These are phyloP conservation scores for Hyposoter didymator DNA, from an alignment of 2,888 invertebrate species.

Conservation along the genomic window DNA sequence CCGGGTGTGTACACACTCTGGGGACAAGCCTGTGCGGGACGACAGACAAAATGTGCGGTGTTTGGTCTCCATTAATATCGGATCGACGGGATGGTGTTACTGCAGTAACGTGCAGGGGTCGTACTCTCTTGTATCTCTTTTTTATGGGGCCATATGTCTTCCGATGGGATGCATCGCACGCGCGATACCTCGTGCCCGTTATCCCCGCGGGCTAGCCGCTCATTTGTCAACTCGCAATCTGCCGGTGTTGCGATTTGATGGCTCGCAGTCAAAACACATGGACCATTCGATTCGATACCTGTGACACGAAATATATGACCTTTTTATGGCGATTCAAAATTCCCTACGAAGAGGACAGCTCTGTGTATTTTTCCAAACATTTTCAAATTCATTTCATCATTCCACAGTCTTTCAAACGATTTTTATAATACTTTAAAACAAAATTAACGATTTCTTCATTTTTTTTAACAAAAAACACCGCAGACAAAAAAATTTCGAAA, in stretches of 20 bases:
- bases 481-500: too few species aligned
- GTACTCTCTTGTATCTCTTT: slow-evolving; percentile 76
- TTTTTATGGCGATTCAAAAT: slow-evolving; percentile 17
- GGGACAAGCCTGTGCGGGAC: slow-evolving; percentile 71
- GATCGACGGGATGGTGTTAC: slow-evolving; percentile 79
- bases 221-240: slow-evolving; percentile 83
- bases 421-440: not conserved
- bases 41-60: slow-evolving; percentile 80
- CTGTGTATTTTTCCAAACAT: not conserved
- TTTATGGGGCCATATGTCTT: slow-evolving; percentile 83
- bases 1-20: slow-evolving; percentile 77
- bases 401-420: not conserved
- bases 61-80: slow-evolving; percentile 84
- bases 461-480: too few species aligned
- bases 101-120: slow-evolving; percentile 66
- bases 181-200: slow-evolving; percentile 64
- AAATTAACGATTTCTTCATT: too few species aligned
- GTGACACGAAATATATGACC: slow-evolving; percentile 34
- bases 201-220: slow-evolving; percentile 71
- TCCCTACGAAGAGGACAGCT: not conserved
- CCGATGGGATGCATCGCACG: slow-evolving; percentile 63
- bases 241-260: slow-evolving; percentile 80
- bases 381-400: not conserved
- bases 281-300: slow-evolving; percentile 64
- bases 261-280: slow-evolving; percentile 79